Evolutionary conservation across 2,113 vertebrate genomes (phyloP).

Genomic region (Bambusicola thoracicus): DNA sequence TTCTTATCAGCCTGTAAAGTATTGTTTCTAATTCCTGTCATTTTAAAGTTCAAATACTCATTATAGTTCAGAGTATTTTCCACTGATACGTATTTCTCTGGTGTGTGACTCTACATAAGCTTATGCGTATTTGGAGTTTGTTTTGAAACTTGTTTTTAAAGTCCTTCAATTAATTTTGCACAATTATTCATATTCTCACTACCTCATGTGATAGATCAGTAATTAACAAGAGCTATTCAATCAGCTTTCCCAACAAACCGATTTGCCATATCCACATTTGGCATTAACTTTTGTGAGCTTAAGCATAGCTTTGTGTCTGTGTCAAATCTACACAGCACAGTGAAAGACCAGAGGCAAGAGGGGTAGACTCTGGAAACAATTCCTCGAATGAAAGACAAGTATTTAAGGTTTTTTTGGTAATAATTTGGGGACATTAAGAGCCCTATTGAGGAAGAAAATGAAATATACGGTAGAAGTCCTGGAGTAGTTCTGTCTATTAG

Average conservation of each 20-base stretch:
- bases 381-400: neutral
- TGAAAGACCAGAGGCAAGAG: neutral
- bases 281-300: slow-evolving; percentile 6
- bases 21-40: neutral
- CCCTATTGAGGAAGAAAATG: neutral
- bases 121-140: neutral
- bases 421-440: neutral
- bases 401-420: accelerated
- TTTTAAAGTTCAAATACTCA: neutral
- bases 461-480: neutral
- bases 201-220: slow-evolving; percentile 18
- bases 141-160: slow-evolving; percentile 31
- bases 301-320: neutral
- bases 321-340: neutral
- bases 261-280: slow-evolving; percentile 19
- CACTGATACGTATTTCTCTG: neutral
- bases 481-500: neutral
- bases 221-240: slow-evolving; percentile 52
- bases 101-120: neutral
- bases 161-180: slow-evolving; percentile 34
- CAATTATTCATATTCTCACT: neutral
- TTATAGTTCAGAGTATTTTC: neutral
- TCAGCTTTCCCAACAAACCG: slow-evolving; percentile 35
- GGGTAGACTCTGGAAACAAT: neutral
- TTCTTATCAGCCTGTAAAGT: slow-evolving; percentile 2